A percentile compares a stretch with the other conserved stretches of the same genome.
Evolutionary conservation across 2,888 invertebrate species (phyloP).

Genomic region (Lumbricus terrestris): DNA sequence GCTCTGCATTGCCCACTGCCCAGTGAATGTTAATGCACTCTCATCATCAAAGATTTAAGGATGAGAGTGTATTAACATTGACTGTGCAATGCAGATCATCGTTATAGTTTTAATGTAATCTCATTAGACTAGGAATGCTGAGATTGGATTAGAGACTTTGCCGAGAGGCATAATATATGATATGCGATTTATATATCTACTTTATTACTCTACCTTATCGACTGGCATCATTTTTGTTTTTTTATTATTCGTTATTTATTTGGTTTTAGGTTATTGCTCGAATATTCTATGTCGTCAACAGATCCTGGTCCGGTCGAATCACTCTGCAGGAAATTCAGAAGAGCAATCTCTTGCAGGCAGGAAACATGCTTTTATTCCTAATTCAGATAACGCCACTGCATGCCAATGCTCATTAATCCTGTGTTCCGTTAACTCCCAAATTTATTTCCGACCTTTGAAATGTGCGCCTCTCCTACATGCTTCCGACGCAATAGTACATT

Average conservation of each 20-base stretch:
- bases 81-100: too few species aligned
- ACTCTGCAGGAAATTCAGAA: conserved; percentile 83
- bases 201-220: neutral
- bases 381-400: neutral
- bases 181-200: too few species aligned
- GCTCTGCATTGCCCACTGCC: too few species aligned
- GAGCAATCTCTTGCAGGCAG: conserved; percentile 79
- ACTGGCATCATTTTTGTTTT: neutral
- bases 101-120: neutral
- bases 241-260: neutral
- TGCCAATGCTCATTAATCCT: neutral
- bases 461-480: conserved; percentile 48
- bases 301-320: conserved; percentile 93
- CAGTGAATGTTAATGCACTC: too few species aligned
- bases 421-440: neutral
- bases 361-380: neutral
- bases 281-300: conserved; percentile 94
- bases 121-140: neutral
- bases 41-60: too few species aligned
- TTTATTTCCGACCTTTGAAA: neutral
- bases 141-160: neutral
- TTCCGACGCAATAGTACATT: neutral
- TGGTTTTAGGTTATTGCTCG: conserved; percentile 77
- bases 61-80: too few species aligned
- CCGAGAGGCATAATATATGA: neutral